Evolutionary conservation across 2,113 vertebrate species (phyloP).

Genomic region (Coreoperca whiteheadi): DNA sequence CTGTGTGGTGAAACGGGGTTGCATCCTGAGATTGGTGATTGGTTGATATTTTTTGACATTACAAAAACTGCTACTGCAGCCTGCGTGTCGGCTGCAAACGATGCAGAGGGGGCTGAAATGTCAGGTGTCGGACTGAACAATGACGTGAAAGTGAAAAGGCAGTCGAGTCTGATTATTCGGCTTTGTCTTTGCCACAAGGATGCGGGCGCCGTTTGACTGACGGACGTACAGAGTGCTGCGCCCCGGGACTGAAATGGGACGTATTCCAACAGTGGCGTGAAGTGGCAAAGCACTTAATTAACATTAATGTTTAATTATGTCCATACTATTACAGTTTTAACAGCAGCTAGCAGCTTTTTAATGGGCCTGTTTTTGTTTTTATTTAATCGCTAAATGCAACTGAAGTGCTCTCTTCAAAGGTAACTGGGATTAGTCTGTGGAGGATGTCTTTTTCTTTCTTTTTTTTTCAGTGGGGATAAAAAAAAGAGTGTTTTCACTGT

Average conservation of each 20-base stretch:
- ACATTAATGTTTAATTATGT: not conserved
- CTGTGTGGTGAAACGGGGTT: too few species aligned
- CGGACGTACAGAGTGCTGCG: not conserved
- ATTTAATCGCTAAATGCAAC: constrained; percentile 14
- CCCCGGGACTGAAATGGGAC: not conserved
- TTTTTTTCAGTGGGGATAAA: constrained; percentile 25
- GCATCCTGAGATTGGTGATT: too few species aligned
- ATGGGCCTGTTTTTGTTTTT: constrained; percentile 3
- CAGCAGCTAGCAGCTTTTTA: not conserved
- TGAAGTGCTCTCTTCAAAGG: constrained; percentile 26
- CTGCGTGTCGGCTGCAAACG: not conserved
- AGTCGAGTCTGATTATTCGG: not conserved
- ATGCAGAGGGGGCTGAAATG: not conserved
- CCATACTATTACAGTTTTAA: not conserved
- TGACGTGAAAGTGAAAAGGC: not conserved
- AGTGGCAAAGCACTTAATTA: not conserved
- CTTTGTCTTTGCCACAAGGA: not conserved
- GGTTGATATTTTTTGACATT: too few species aligned
- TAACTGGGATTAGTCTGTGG: constrained; percentile 12
- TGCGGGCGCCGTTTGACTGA: not conserved
- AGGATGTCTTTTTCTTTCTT: too few species aligned
- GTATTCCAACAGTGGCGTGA: not conserved
- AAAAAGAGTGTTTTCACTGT: not conserved
- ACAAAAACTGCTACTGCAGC: not conserved
- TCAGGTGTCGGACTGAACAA: not conserved